These are phyloP conservation scores for Lottia gigantea DNA, from an alignment of 2,888 invertebrate species.

Conservation along the genomic window DNA sequence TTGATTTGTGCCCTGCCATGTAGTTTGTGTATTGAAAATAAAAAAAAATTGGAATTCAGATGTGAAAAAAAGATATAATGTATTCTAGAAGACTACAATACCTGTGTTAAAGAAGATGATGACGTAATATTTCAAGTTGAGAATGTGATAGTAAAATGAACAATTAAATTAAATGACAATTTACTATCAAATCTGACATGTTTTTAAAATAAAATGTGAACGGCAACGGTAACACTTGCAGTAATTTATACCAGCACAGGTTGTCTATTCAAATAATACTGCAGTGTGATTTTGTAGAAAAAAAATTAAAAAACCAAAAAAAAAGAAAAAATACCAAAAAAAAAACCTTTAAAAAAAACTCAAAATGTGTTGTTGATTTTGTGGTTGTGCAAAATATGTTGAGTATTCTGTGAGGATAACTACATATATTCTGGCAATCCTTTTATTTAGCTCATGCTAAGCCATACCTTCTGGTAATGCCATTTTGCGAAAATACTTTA, in stretches of 20 bases:
- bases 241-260: constrained; percentile 1
- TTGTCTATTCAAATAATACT: background rate
- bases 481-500: too few species aligned
- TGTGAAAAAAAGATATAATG: background rate
- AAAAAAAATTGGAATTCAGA: background rate
- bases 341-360: background rate
- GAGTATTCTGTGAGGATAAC: too few species aligned
- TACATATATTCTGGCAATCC: too few species aligned
- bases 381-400: too few species aligned
- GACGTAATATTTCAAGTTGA: background rate
- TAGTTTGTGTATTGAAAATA: constrained; percentile 4
- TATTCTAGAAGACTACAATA: background rate
- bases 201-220: constrained; percentile 4
- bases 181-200: background rate
- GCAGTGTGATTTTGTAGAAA: constrained; percentile 10
- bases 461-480: too few species aligned
- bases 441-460: too few species aligned
- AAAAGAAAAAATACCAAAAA: background rate
- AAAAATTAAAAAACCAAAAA: constrained; percentile 6
- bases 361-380: too few species aligned
- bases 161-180: background rate
- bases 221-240: background rate
- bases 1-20: constrained; percentile 10
- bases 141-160: background rate
- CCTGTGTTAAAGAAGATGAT: background rate